Base-by-base conservation (phyloP, 2,888 invertebrate genomes). In the Mimas tiliae region DNA sequence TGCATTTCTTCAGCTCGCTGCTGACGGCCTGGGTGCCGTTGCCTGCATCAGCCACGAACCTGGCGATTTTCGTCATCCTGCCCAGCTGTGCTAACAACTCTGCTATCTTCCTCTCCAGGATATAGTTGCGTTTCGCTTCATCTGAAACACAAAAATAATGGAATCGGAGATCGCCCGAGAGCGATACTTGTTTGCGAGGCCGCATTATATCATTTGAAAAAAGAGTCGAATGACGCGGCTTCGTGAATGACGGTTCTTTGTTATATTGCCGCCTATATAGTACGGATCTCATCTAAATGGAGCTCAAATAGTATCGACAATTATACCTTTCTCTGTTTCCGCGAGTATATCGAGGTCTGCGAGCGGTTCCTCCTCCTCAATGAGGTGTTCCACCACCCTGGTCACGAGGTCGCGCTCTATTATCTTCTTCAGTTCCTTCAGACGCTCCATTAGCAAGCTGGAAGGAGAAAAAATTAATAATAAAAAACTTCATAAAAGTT, bases 361-460 rank as follows among this genome's bases (percentile, higher is more conserved):
- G 0, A 89, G 69, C 0, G 89, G 87, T 0, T 73, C 97, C 42
- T 97, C 97, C 42, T 98, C 98, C 81, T 99, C 99, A 77, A 99
- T 97, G 84, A 99, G 99, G 90, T 99, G 98, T 84, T 99, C 98
- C 1, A 99, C 99, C 0, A 99, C 98, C 67, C 98, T 95, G 74
- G 97, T 97, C 0, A 99, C 98, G 6, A 99, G 96, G 0, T 98
- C 98, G 72, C 97, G 97, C 82, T 98, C 98, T 74, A 99, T 97
- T 78, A 96, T 96, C 77, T 97, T 96, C 84, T 98, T 98, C 14
- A 99, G 91, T 76, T 98, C 98, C 72, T 98, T 96, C 65, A 99
- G 90, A 74, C 98, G 98, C 71, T 98, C 97, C 81, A 85, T 74
- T 4, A 91, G 69, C 1, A 81, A 68, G 55, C 91, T 91, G 70